Base-by-base conservation (phyloP, 2,113 vertebrate species). In the Pelvicachromis taeniatus region DNA sequence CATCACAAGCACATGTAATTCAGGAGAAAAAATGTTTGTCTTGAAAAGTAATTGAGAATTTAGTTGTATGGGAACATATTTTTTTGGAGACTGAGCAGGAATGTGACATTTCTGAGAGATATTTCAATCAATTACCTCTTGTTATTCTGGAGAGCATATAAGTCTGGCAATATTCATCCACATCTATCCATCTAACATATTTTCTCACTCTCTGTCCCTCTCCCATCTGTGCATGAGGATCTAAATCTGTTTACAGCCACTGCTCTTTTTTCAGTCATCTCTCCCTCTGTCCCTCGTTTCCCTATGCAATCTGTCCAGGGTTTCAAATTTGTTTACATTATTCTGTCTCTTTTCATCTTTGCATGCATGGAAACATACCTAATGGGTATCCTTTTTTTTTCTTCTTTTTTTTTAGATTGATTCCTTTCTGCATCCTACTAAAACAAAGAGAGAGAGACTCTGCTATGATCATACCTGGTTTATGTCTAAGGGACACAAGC, bases 191-290 rank as follows among this genome's bases (percentile, higher is more conserved):
- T 89, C 38, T 26, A 42, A 53, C 26, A 77, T 80, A 38, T 65
- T 42, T 52, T 31, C 58, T 88, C 31, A 1, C 79, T 80, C 56
- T 81, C 58, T 80, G 52, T 85, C 63, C 29, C 23, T 89, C 75
- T 89, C 26, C 86, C 86, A 91, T 89, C 75, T 89, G 87, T 83
- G 58, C 56, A 42, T 40, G 26, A n/a, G 33, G 50, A 84, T 81
- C 53, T 87, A 87, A 86, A 93, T 92, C 81, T 92, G 56, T 93
- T 91, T 85, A 77, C 58, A 53, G 84, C 53, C 35, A 52, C n/a
- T 55, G 13, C 16, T 84, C 75, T 82, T 48, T 58, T 31, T 68
- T 12, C 42, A 61, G 53, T 40, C 63, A 68, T 59, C 56, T 35
- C 55, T 50, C 23, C 82, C 78, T 77, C 11, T 31, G 40, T 82